Conservation (phyloP, 2,113 vertebrate species). For the Psammodynastes pulverulentus region DNA sequence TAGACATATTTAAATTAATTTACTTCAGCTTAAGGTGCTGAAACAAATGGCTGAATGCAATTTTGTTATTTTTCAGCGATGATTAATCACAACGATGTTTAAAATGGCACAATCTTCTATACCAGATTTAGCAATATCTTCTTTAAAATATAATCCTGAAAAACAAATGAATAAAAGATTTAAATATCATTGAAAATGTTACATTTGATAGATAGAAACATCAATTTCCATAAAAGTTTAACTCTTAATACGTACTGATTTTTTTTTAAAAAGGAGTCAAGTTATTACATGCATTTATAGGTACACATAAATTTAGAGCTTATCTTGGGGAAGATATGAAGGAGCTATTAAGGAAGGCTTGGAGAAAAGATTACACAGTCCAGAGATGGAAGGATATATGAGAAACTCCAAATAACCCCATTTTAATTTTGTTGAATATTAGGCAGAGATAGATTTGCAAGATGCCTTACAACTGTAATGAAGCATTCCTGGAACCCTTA, state of each 20-base stretch:
- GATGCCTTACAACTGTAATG: background rate
- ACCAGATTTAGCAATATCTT: constrained; percentile 61
- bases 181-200: background rate
- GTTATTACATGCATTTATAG: background rate
- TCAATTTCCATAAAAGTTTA: background rate
- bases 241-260: background rate
- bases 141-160: constrained; percentile 66
- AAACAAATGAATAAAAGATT: background rate
- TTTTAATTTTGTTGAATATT: background rate
- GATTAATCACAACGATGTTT: constrained; percentile 43
- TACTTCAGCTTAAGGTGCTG: constrained; percentile 25
- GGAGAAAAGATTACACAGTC: background rate
- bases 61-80: constrained; percentile 49
- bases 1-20: constrained; percentile 74
- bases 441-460: background rate
- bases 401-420: background rate
- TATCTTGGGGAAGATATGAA: background rate
- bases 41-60: constrained; percentile 35
- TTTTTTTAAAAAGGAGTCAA: background rate
- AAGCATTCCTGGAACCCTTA: background rate
- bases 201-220: background rate
- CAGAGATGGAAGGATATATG: background rate
- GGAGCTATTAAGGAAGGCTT: background rate
- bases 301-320: background rate
- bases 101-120: constrained; percentile 57